These are phyloP conservation scores for Atractosteus spatula DNA, from an alignment of 2,113 vertebrate genomes.

Conservation along the genomic window DNA sequence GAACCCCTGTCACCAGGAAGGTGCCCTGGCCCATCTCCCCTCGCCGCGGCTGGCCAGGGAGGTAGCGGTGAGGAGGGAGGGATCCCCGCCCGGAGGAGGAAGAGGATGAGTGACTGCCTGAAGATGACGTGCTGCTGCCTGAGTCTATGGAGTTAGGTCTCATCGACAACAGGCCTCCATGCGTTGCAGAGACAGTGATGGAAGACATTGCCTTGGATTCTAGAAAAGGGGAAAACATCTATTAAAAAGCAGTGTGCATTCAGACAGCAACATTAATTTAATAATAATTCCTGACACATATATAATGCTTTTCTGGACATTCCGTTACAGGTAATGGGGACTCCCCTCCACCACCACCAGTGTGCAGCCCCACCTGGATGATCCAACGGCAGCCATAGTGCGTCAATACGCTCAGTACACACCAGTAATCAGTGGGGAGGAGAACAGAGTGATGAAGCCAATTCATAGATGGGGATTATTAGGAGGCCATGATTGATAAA, in stretches of 20 bases:
- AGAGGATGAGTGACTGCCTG: slow-evolving; percentile 60
- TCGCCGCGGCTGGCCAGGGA: slow-evolving; percentile 39
- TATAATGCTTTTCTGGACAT: too few relatives aligned
- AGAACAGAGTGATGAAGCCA: too few relatives aligned
- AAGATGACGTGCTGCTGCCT: slow-evolving; percentile 60
- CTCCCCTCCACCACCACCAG: too few relatives aligned
- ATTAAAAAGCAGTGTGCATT: too few relatives aligned
- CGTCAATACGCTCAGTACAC: too few relatives aligned
- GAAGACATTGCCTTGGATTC: slow-evolving; percentile 47
- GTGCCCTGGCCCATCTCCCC: slow-evolving; percentile 32
- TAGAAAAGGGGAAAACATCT: slow-evolving; percentile 18
- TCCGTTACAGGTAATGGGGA: too few relatives aligned
- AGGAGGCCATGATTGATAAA: too few relatives aligned
- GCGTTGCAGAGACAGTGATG: slow-evolving; percentile 22
- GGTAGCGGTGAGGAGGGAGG: slow-evolving; percentile 47
- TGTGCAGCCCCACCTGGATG: too few relatives aligned
- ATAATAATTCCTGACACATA: background rate
- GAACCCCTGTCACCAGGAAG: slow-evolving; percentile 38
- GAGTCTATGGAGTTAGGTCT: slow-evolving; percentile 59
- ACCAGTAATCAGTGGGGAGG: too few relatives aligned
- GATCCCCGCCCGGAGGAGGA: slow-evolving; percentile 65
- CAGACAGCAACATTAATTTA: background rate
- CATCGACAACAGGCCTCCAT: slow-evolving; percentile 32
- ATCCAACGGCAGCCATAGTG: too few relatives aligned
- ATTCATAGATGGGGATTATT: too few relatives aligned